phyloP scores from a whole-genome alignment of 2,888 invertebrate genomes.

The Cosmorhoe ocellata region DNA sequence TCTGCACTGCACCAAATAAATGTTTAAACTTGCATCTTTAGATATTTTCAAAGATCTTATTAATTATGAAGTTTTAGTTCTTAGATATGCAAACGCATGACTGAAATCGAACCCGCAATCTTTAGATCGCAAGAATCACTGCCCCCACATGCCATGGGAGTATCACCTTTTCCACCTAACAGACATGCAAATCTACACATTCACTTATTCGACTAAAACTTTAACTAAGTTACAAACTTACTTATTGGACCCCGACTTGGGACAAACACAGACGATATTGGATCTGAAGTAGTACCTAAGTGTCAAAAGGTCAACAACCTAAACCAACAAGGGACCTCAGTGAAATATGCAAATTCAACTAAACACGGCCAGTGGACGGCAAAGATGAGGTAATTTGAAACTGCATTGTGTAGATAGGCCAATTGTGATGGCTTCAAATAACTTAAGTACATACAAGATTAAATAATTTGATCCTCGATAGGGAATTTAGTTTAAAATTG shows the following conservation, averaged over 20 bases:
- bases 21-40: too few relatives aligned
- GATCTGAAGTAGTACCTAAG: conserved; percentile 28
- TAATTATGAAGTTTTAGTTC: too few relatives aligned
- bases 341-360: conserved; percentile 34
- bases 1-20: too few relatives aligned
- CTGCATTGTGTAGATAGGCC: conserved; percentile 1
- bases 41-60: too few relatives aligned
- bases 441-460: too few relatives aligned
- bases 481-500: too few relatives aligned
- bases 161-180: not conserved
- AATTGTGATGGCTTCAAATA: not conserved
- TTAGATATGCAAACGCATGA: too few relatives aligned
- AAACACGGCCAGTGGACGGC: conserved; percentile 20
- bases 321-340: conserved; percentile 31
- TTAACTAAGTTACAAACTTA: conserved; percentile 22
- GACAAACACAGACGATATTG: conserved; percentile 33
- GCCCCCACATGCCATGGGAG: too few relatives aligned
- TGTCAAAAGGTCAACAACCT: conserved; percentile 39
- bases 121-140: too few relatives aligned
- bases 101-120: too few relatives aligned
- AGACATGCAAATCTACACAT: conserved; percentile 14
- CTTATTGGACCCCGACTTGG: conserved; percentile 22
- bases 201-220: conserved; percentile 12
- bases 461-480: too few relatives aligned
- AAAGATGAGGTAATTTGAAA: conserved; percentile 10